These are phyloP conservation scores for Magallana nippona DNA, from an alignment of 2,888 invertebrate species.

Conservation along the genomic window DNA sequence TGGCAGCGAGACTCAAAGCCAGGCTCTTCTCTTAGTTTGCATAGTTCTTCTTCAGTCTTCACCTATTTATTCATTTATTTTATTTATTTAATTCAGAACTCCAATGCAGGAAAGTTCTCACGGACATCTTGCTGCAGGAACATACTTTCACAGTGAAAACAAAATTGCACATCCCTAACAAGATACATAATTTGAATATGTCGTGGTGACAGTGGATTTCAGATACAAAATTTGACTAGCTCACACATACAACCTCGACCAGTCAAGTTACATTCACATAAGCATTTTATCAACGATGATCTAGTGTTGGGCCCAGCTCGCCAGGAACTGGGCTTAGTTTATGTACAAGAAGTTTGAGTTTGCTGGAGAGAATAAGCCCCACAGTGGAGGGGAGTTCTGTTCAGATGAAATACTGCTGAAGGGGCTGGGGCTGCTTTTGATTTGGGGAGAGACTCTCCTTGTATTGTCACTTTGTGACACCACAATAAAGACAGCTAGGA, in stretches of 20 bases:
- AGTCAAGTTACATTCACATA: neutral
- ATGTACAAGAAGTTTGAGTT: neutral
- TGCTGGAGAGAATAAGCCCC: neutral
- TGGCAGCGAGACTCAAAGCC: neutral
- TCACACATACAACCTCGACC: conserved; percentile 27
- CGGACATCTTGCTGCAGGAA: neutral
- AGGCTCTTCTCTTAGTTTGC: neutral
- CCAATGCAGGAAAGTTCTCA: no score
- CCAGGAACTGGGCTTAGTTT: conserved; percentile 8
- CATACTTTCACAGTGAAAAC: conserved; percentile 4
- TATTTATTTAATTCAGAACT: no score
- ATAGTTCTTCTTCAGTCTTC: neutral
- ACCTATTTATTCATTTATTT: no score
- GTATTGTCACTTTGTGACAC: conserved; percentile 29
- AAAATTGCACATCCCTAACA: conserved; percentile 30
- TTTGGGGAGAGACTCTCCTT: neutral
- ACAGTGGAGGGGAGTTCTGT: neutral
- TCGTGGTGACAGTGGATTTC: conserved; percentile 28
- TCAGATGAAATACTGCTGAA: conserved; percentile 13
- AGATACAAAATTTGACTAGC: conserved; percentile 31
- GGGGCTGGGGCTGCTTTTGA: conserved; percentile 12
- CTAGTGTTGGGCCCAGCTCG: neutral
- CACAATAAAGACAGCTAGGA: neutral
- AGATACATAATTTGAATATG: neutral
- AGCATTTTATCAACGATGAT: neutral